Evolutionary conservation across 2,113 vertebrate genomes (phyloP), one percentile per base, ranked within the genome.

Genomic region (Tupaia chinensis): DNA sequence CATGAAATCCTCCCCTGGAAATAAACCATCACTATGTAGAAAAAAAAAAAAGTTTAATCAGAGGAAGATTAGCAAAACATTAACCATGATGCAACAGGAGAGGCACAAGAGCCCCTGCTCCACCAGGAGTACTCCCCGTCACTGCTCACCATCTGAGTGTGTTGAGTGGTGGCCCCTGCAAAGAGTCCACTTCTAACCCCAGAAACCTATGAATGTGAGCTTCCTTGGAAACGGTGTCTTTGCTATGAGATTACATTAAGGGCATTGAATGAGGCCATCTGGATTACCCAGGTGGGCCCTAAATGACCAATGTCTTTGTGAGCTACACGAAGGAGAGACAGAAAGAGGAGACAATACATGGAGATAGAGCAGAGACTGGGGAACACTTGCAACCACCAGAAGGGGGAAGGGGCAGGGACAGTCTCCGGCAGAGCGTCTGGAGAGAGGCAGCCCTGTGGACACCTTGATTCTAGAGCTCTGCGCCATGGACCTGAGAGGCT

Each of bases 321-420:
- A 76, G 19, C 73, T 25, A 25, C 32, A 34, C 15, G 20, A 27
- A 56, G 54, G 66, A 76, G 20, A 60, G 77, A 17, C 4, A 7
- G 66, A 7, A 11, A 32, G 58, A 74, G n/a, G 34, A 44, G 16
- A 19, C 65, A 17, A 25, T 5, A 7, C 0, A 0, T 4, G n/a
- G 27, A 6, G 11, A 70, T 2, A 1, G 27, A 23, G 61, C 61
- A 63, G 56, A 58, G 58, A 29, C 15, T 7, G 56, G 58, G 20
- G 44, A 12, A 3, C 0, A 9, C 23, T 9, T 44, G 12, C 23
- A 16, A 23, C 6, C 54, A 78, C 11, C 23, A 16, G 69, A 22
- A 54, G 63, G 25, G 6, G 9, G 16, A 16, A 0, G 66, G 74
- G 7, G 23, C 66, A 14, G 56, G 74, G 9, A 53, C 11, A 2